Conservation (phyloP, 2,797 vertebrate species). For the Falco rusticolus region DNA sequence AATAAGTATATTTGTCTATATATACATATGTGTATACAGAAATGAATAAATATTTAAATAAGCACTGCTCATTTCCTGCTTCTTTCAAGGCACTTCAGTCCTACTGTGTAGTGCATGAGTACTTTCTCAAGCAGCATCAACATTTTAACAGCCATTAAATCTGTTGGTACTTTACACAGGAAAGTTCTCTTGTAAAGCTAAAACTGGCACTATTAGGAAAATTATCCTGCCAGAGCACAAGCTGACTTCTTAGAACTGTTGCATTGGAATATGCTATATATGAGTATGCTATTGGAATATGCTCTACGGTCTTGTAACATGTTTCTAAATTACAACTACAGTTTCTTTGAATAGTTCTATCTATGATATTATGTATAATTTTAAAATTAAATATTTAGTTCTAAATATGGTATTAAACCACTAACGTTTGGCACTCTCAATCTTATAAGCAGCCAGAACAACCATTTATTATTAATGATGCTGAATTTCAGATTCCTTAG, state of each 20-base stretch:
- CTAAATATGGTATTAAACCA: not conserved
- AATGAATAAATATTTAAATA: conserved; percentile 32
- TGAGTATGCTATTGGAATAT: not conserved
- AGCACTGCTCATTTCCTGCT: conserved; percentile 9
- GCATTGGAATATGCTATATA: not conserved
- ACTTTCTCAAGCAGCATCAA: conserved; percentile 15
- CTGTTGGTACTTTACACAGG: not conserved
- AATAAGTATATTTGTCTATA: conserved; percentile 18
- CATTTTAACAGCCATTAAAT: not conserved
- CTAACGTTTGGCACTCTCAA: not conserved
- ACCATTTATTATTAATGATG: not conserved
- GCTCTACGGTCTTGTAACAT: not conserved
- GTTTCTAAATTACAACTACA: not conserved
- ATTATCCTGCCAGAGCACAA: not conserved
- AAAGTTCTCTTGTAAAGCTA: not conserved
- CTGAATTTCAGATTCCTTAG: not conserved
- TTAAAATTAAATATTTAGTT: not conserved
- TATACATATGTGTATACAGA: not conserved
- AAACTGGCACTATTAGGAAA: not conserved
- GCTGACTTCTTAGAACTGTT: not conserved
- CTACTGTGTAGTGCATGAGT: not conserved
- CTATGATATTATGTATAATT: not conserved
- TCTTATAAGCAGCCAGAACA: not conserved
- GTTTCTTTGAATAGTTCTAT: not conserved
- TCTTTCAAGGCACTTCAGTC: conserved; percentile 4